These are phyloP conservation scores for Ceyx margarethae DNA, from an alignment of 2,113 vertebrate genomes.

Conservation along the genomic window DNA sequence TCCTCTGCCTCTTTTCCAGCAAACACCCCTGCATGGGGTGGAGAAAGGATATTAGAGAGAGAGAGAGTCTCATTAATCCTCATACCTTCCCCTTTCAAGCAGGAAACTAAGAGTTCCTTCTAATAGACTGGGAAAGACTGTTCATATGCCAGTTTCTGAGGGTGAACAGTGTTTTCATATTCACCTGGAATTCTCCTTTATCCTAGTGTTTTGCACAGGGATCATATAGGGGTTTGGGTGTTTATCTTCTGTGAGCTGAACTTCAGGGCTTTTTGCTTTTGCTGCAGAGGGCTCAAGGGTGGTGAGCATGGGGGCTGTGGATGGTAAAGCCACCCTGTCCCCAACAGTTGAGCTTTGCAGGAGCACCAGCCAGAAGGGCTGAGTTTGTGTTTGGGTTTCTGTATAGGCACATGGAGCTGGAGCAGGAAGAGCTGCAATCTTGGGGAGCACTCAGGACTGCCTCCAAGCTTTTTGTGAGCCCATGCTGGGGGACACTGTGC, in stretches of 20 bases:
- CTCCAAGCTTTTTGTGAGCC: background rate
- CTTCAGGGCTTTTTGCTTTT: background rate
- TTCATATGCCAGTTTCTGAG: background rate
- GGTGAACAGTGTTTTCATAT: background rate
- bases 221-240: background rate
- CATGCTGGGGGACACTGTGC: fast-evolving
- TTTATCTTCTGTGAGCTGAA: background rate
- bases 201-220: background rate
- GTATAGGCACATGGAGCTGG: background rate
- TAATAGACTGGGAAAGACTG: background rate
- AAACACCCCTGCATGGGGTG: background rate
- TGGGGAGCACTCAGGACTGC: fast-evolving
- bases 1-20: background rate
- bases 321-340: background rate
- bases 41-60: background rate
- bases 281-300: fast-evolving
- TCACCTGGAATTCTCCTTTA: background rate
- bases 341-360: background rate
- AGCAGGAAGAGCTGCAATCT: background rate
- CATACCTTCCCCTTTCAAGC: background rate
- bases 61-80: background rate
- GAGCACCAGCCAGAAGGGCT: fast-evolving
- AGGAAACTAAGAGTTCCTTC: background rate
- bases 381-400: background rate
- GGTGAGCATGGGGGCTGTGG: background rate